Evolutionary conservation across 2,888 invertebrate species (phyloP).

Genomic region (Carcina quercana): DNA sequence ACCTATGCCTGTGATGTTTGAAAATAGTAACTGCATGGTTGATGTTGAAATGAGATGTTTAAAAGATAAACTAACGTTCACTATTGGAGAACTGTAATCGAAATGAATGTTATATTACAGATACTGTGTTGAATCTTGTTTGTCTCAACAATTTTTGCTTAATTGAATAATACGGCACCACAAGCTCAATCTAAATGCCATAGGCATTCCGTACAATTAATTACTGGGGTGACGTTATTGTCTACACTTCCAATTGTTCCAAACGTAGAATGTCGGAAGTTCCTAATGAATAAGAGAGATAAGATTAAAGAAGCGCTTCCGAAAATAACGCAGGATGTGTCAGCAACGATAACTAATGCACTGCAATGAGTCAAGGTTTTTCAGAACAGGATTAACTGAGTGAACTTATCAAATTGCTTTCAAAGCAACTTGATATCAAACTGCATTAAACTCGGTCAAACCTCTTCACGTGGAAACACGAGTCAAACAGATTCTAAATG

Average conservation of each 20-base stretch:
- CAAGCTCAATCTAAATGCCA: too few species aligned
- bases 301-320: conserved; percentile 9
- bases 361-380: conserved; percentile 6
- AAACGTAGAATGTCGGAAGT: conserved; percentile 3
- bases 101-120: too few species aligned
- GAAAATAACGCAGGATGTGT: conserved; percentile 7
- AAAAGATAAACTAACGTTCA: too few species aligned
- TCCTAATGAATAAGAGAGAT: conserved; percentile 8
- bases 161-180: too few species aligned
- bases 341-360: conserved; percentile 1
- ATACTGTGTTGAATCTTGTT: too few species aligned
- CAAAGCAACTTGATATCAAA: not conserved
- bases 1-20: conserved; percentile 19
- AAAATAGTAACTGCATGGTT: conserved; percentile 15
- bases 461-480: too few species aligned
- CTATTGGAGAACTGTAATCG: too few species aligned
- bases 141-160: too few species aligned
- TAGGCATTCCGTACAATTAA: too few species aligned
- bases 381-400: conserved; percentile 1
- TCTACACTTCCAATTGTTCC: conserved; percentile 1
- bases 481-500: too few species aligned
- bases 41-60: conserved; percentile 13
- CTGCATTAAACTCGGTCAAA: not conserved
- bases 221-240: conserved; percentile 2
- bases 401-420: not conserved